Evolutionary conservation across 2,113 vertebrate genomes (phyloP), one percentile per base, ranked within the genome.

Genomic region (Sebastes fasciatus): DNA sequence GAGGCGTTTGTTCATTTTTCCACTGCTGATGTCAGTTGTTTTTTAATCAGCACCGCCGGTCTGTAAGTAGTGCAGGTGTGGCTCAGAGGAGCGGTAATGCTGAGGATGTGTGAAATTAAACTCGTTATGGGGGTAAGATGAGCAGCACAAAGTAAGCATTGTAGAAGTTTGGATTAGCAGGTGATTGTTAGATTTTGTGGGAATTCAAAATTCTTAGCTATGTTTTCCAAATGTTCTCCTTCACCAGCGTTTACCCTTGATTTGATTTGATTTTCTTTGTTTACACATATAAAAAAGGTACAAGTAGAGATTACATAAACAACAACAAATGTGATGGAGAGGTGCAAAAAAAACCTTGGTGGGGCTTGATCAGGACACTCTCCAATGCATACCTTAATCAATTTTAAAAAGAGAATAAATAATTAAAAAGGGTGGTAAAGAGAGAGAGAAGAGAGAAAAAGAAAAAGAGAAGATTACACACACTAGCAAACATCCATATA

Each of bases 11-110:
- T 91, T 94, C 85, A 86, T 93, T 93, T 93, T 89, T 92, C 88
- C 88, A 92, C 90, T 91, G 91, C 90, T 93, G 86, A 93, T 94
- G 90, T 92, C 83, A 93, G 92, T 89, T 94, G 74, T 93, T 85
- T 91, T 91, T 89, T 93, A 85, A 94, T 91, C 91, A 91, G 90
- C 92, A 89, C 86, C 73, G 55, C 72, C 76, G 16, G 67, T 90
- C 88, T 91, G 91, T 91, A 92, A 94, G 92, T 92, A 89, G 86
- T 90, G 85, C 88, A 94, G 91, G 92, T 94, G 93, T 88, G 86
- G 91, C 92, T 82, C 89, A 82, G 90, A 88, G 80, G 77, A 91
- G 68, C 57, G 4, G 85, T 91, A 92, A 92, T 93, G 86, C 90
- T 83, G 84, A 89, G 82, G 79, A 91, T 83, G 88, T 92, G 93